Percentiles rank a stretch among this genome's conserved stretches.
Conservation (phyloP, 2,888 invertebrate genomes). For the Melolontha melolontha region DNA sequence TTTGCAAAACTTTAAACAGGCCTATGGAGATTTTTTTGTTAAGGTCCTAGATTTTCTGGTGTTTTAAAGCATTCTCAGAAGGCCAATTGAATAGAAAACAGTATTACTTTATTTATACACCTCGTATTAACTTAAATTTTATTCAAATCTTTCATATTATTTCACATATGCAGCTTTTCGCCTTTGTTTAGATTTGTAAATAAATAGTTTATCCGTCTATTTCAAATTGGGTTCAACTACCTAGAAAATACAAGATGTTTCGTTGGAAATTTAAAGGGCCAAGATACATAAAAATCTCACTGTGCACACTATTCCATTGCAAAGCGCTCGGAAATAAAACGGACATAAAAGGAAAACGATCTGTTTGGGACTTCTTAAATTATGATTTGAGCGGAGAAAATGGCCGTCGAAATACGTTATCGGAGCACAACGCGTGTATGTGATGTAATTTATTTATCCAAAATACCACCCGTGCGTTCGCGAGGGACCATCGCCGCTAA, state of each 20-base stretch:
- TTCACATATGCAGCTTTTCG: too few species aligned
- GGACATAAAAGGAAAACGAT: constrained; percentile 38
- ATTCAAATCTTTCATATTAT: too few species aligned
- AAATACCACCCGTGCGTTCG: constrained; percentile 28
- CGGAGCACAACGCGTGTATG: constrained; percentile 21
- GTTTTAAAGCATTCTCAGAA: too few species aligned
- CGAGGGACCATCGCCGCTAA: constrained; percentile 33
- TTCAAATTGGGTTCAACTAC: not conserved
- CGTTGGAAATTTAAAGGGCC: constrained; percentile 31
- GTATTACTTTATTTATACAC: too few species aligned
- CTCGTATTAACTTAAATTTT: too few species aligned
- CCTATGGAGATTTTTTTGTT: too few species aligned
- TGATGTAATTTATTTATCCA: constrained; percentile 36
- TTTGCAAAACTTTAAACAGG: too few species aligned
- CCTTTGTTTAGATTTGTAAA: too few species aligned
- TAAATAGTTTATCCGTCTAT: too few species aligned
- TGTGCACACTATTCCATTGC: constrained; percentile 29
- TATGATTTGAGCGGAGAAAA: constrained; percentile 33
- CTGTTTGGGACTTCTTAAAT: constrained; percentile 38
- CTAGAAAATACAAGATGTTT: constrained; percentile 23
- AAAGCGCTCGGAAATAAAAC: constrained; percentile 33
- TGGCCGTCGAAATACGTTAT: constrained; percentile 33
- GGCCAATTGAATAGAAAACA: too few species aligned
- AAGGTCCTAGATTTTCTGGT: too few species aligned
- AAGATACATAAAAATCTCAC: constrained; percentile 24